A percentile compares a stretch with the other conserved stretches of the same genome.
These are phyloP conservation scores for Drosophila anomalata DNA, from an alignment of 2,888 invertebrate genomes.

Conservation along the genomic window DNA sequence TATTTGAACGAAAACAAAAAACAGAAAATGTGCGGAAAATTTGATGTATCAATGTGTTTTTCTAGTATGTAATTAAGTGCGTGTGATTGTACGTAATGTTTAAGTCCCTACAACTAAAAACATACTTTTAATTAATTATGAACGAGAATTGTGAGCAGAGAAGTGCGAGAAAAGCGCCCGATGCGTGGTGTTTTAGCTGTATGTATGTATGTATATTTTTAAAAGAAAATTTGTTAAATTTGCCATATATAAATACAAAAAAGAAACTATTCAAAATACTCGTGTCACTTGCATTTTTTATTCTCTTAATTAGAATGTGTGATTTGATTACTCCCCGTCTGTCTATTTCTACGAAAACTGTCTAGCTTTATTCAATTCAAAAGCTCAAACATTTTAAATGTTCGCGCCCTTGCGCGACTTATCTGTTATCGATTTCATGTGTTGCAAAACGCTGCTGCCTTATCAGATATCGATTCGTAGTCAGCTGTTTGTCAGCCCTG, in stretches of 20 bases:
- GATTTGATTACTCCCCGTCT: too few relatives aligned
- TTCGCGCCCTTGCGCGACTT: neutral
- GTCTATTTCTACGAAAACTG: neutral
- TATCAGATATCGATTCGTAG: neutral
- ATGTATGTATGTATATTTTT: conserved; percentile 69
- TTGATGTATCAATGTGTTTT: conserved; percentile 55
- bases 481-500: conserved; percentile 7
- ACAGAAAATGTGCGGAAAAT: conserved; percentile 16
- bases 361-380: neutral
- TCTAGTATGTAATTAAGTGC: conserved; percentile 68
- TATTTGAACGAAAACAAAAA: conserved; percentile 22
- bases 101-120: conserved; percentile 52
- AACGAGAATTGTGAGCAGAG: conserved; percentile 53
- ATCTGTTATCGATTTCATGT: neutral
- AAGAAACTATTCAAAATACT: conserved; percentile 15
- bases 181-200: conserved; percentile 60
- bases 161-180: conserved; percentile 31
- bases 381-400: neutral
- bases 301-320: neutral
- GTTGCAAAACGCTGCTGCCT: neutral
- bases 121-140: conserved; percentile 46
- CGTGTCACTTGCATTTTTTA: neutral
- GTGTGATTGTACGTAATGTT: conserved; percentile 73
- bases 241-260: conserved; percentile 77
- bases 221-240: conserved; percentile 75